Evolutionary conservation across 2,888 invertebrate genomes (phyloP), one percentile per base, ranked within the genome.

Genomic region (Heteromurus nitidus): DNA sequence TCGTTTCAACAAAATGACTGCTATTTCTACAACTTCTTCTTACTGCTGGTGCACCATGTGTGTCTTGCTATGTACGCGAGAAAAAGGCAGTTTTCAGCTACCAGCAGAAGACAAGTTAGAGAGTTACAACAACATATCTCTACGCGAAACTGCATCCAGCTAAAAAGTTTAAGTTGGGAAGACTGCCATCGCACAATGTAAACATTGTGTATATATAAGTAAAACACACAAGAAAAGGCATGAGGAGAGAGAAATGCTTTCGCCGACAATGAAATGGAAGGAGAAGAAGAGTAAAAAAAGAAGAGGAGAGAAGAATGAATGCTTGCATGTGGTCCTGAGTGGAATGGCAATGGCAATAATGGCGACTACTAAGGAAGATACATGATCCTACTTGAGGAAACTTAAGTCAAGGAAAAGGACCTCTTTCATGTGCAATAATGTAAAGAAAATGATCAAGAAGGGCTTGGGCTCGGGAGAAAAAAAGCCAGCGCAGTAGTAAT

Each of bases 341-440:
- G 62, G 77, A 77, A 77, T 77, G 80, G 67, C 73, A 80, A 80
- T 73, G 80, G 68, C 80, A 80, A 73, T 60, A 70, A 72, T 72
- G 60, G 70, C 72, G 30, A 65, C 65, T 55, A 58, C 75, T 75
- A 77, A 77, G 69, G 69, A 77, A 77, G 77, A 77, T 77, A 62
- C 77, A 77, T 77, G 77, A 77, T 77, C 77, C 69, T 69, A 77
- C 77, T 77, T 77, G 77, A 77, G 60, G 68, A 60, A 77, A 69
- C 75, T 75, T 44, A 58, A 77, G 69, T 68, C 69, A 77, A 60
- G 58, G 69, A 77, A 77, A 68, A 77, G 26, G 62, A 26, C 47
- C 62, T 31, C 47, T 62, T 76, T 68, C 68, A 58, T 77, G 68
- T 68, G 69, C 68, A 77, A 58, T 77, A 77, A 77, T 77, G 62